Evolutionary conservation across 2,888 invertebrate species (phyloP), one percentile per base, ranked within the genome.

Genomic region (Lycocerus yunnanus): DNA sequence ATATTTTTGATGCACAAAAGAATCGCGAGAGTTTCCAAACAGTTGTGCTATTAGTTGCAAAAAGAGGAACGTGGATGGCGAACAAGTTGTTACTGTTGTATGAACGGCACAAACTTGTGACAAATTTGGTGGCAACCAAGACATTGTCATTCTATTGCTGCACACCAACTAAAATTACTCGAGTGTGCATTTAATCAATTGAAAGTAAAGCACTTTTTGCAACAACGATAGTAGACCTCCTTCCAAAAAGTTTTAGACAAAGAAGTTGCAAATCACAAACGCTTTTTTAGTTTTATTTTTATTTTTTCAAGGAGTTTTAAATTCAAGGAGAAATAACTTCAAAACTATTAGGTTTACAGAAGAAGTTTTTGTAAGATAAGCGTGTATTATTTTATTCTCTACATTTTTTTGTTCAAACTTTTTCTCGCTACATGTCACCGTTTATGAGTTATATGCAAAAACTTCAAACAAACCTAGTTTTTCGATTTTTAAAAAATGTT

Each of bases 111-210:
- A 93, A 15, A 90, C 85, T 58, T 87, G 82, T 11, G 88, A 84
- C 66, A 92, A 86, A 81, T 92, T 88, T 1, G 90, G 90, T 6
- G 92, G 91, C 65, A 87, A 82, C 91, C 91, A 92, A 59, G 73
- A 66, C 72, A 68, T 73, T 13, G 58, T 69, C 66, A 73, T 72
- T 58, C 15, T 63, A 69, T 43, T 11, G 61, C 20, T 68, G 15
- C 8, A 68, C 58, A 15, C 18, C 21, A 69, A 69, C 73, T 60
- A 24, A 21, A 69, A 24, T 20, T 14, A 15, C 15, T 61, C 58
- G 15, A 60, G 20, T 59, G 27, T 18, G 21, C 24, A 66, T 15
- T 66, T 20, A 63, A 63, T 63, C 18, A 63, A 16, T 63, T 63
- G 61, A 63, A 63, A 63, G 61, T 20, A 63, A 63, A 63, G n/a